These are phyloP conservation scores for Watsonalla binaria DNA, from an alignment of 2,888 invertebrate species.

Conservation along the genomic window DNA sequence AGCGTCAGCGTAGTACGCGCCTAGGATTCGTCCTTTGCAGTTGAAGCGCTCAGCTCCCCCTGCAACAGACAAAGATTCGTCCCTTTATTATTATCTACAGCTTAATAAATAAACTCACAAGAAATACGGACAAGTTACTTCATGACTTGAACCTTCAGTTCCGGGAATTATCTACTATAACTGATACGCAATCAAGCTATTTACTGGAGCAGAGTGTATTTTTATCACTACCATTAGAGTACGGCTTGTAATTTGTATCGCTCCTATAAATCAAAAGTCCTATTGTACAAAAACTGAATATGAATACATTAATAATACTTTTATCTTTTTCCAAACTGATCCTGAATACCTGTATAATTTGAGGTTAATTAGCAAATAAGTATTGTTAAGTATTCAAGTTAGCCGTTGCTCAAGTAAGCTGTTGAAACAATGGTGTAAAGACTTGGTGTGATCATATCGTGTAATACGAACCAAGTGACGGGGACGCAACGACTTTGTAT, in stretches of 20 bases:
- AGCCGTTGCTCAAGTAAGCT: neutral
- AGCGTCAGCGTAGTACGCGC: conserved; percentile 92
- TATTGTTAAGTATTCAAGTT: conserved; percentile 2
- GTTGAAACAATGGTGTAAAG: conserved; percentile 2
- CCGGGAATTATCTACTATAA: too few species aligned
- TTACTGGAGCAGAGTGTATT: too few species aligned
- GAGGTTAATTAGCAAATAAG: conserved; percentile 1
- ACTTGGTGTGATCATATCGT: conserved; percentile 2
- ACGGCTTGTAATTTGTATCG: too few species aligned
- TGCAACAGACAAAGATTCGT: conserved; percentile 18
- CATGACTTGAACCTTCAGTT: too few species aligned
- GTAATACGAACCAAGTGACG: neutral
- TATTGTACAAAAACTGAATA: too few species aligned
- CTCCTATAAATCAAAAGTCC: too few species aligned
- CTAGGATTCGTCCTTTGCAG: conserved; percentile 90
- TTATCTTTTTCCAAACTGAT: neutral
- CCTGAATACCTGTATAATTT: neutral
- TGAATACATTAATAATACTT: neutral
- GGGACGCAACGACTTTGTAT: neutral
- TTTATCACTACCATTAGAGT: too few species aligned
- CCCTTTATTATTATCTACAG: too few species aligned
- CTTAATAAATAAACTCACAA: too few species aligned
- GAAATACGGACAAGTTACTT: too few species aligned
- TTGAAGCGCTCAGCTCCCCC: conserved; percentile 82
- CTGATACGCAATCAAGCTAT: too few species aligned